Evolutionary conservation across 2,113 vertebrate genomes (phyloP), one percentile per base, ranked within the genome.

Genomic region (Empidonax traillii): DNA sequence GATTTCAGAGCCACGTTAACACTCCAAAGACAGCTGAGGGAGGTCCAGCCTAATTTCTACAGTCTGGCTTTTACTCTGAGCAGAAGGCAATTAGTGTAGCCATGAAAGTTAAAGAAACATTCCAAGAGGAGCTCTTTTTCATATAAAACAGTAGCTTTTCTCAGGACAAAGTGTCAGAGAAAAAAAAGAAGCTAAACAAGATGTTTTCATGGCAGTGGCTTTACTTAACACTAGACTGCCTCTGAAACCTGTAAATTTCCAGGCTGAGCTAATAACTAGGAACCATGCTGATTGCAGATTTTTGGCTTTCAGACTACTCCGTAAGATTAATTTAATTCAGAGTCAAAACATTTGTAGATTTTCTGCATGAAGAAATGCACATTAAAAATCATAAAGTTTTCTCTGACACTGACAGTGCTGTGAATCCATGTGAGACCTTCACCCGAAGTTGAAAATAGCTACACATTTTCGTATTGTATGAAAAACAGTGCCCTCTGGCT

Each of bases 401-500:
- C 55, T 68, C 61, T 84, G 39, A 47, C 37, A n/a, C 44, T 84
- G 79, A 80, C 79, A 92, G 25, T 62, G 46, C 75, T 41, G 63
- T 35, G 87, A 85, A 73, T 73, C 49, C 25, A 11, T 18, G 21
- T 1, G 43, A 88, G n/a, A 93, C 37, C 47, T 93, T 79, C 9
- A 85, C 43, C 49, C 37, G 33, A 62, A 93, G 66, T 0, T 76
- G 37, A 93, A 94, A 94, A 79, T 1, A 85, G 51, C 46, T 68
- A 89, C 53, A 87, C 5, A 12, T 62, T 78, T 84, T 46, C 43
- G 13, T 37, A 37, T 14, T 85, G 31, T 23, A 51, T 35, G 71
- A 95, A 90, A 93, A 88, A 79, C 12, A 85, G 37, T 87, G 78
- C 82, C 90, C 66, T 87, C 78, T 91, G 78, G 53, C 82, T 93